Base-by-base conservation (phyloP, 2,888 invertebrate genomes). In the Cabera pusaria region DNA sequence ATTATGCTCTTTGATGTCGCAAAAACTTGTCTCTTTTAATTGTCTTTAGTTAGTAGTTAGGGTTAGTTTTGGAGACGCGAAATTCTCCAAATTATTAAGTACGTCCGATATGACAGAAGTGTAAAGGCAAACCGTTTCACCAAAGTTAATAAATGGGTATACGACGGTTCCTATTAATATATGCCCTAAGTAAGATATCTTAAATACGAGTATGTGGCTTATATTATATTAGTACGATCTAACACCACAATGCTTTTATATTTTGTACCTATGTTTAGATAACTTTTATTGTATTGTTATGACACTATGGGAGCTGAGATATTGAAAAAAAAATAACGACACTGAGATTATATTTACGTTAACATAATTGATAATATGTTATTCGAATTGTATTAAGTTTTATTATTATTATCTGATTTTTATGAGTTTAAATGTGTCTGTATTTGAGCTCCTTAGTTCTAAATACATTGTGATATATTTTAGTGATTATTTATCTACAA, bases 141-240 rank as follows among this genome's bases (percentile, higher is more conserved):
- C 62, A 63, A 67, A 62, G 54, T 57, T 46, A 54, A 53, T 45
- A 37, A 42, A 28, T 39, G 26, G 36, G 52, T 54, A 47, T 39
- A 41, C 20, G 27, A 44, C 41, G 39, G 49, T 64, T 58, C 57
- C 62, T 52, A 43, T 32, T 21, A 42, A 39, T 38, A 43, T 60
- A 46, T 41, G 65, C 67, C 59, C 45, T 48, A 40, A 53, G 67
- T 65, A 68, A 68, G 67, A 68, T 68, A n/a, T n/a, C n/a, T n/a
- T n/a, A 67, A 50, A 50, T 36, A 56, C 26, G 18, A 42, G 29
- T 25, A 37, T 37, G 21, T 37, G 44, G 45, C 44, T 37, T 52
- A 43, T 25, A 43, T 32, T 24, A 32, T 26, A 27, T 21, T 32
- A n/a, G 9, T 36, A 26, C 35, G 33, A 32, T 23, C 39, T 42